Evolutionary conservation across 2,113 vertebrate species (phyloP).

Genomic region (Lethenteron reissneri): DNA sequence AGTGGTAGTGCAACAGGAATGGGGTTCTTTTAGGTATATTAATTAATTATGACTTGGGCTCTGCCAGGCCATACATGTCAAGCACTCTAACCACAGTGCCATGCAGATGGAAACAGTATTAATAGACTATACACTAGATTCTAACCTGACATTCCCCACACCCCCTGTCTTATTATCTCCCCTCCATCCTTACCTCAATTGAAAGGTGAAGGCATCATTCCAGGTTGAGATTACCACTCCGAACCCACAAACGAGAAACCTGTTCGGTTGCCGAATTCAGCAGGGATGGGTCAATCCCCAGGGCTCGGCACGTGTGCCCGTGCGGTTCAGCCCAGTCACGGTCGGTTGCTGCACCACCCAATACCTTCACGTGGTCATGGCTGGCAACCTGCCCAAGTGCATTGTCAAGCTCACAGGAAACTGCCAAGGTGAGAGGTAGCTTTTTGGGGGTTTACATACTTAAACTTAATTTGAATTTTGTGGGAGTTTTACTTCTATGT

Average conservation of each 20-base stretch:
- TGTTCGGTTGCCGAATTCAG: constrained; percentile 30
- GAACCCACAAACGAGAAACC: constrained; percentile 17
- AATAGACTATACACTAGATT: too few relatives aligned
- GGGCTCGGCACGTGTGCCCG: constrained; percentile 19
- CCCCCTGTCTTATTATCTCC: too few relatives aligned
- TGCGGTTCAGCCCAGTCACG: constrained; percentile 36
- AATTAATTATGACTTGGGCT: too few relatives aligned
- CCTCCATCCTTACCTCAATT: too few relatives aligned
- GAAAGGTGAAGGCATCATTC: constrained; percentile 46
- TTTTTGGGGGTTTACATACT: neutral
- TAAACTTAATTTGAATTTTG: too few relatives aligned
- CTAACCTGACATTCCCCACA: too few relatives aligned
- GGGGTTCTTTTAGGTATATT: too few relatives aligned
- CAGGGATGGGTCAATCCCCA: constrained; percentile 25
- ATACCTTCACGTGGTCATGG: constrained; percentile 36
- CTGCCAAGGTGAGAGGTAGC: constrained; percentile 35
- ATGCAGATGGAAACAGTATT: too few relatives aligned
- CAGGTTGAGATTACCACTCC: constrained; percentile 21
- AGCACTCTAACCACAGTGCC: too few relatives aligned
- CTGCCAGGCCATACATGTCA: too few relatives aligned
- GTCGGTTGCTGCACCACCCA: constrained; percentile 35
- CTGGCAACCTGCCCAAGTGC: constrained; percentile 25
- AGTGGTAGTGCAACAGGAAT: too few relatives aligned
- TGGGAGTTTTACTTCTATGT: too few relatives aligned
- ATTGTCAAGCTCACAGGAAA: constrained; percentile 43